A percentile compares a stretch with the other conserved stretches of the same genome.
Evolutionary conservation across 2,113 vertebrate genomes (phyloP).

Genomic region (Plecotus auritus): DNA sequence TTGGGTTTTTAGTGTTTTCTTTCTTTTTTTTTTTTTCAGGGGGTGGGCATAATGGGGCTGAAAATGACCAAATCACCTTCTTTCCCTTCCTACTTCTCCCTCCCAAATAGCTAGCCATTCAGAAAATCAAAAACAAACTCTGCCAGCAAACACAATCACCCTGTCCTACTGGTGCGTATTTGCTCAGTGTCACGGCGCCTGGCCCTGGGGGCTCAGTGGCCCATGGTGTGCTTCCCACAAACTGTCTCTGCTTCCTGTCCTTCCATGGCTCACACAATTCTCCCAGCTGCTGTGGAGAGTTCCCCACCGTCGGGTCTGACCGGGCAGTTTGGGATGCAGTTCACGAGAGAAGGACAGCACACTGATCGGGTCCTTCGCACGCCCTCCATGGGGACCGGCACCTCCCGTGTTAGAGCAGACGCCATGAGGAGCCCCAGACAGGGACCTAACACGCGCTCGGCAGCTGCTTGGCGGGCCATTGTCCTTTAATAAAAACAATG

Average conservation of each 20-base stretch:
- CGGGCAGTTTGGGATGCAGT: background rate
- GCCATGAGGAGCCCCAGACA: no score
- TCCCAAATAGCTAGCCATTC: background rate
- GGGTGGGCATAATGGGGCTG: background rate
- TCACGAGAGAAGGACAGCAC: constrained; percentile 1
- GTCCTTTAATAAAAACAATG: background rate
- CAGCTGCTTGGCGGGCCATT: background rate
- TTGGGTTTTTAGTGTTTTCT: background rate
- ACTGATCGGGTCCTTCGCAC: background rate
- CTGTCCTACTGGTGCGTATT: background rate
- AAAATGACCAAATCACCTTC: background rate
- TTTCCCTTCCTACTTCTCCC: background rate
- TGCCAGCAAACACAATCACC: background rate
- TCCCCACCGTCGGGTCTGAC: background rate
- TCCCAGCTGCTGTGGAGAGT: background rate
- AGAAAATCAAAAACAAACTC: background rate
- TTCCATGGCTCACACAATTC: background rate
- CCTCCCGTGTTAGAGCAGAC: no score
- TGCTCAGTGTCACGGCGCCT: background rate
- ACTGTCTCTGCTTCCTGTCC: background rate
- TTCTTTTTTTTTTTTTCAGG: rapidly evolving
- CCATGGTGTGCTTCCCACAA: background rate
- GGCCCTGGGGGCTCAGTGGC: rapidly evolving
- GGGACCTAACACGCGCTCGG: background rate
- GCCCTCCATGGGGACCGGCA: no score